phyloP scores from a whole-genome alignment of 2,797 vertebrate genomes.

The Neoniphon sammara region DNA sequence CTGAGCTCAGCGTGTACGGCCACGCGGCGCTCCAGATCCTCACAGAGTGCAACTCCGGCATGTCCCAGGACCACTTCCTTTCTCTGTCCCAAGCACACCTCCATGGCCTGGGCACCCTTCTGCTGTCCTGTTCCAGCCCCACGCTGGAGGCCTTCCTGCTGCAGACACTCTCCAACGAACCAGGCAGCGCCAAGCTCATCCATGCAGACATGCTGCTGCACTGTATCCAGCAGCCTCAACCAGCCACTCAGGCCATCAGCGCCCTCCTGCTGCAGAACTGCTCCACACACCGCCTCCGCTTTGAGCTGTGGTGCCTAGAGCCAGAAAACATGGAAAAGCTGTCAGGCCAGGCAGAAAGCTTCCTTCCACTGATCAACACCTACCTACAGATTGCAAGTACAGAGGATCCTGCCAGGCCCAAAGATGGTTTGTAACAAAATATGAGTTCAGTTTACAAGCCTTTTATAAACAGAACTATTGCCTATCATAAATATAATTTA shows the following conservation, averaged over 20 bases:
- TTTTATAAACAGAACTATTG: neutral
- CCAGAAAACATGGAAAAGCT: conserved; percentile 68
- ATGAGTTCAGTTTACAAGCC: neutral
- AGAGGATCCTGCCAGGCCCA: conserved; percentile 76
- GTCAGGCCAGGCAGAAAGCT: conserved; percentile 67
- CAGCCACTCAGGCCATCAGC: conserved; percentile 69
- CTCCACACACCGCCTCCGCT: conserved; percentile 86
- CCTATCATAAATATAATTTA: neutral
- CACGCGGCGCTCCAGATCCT: conserved; percentile 85
- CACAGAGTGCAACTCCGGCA: conserved; percentile 66
- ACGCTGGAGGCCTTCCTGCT: conserved; percentile 85
- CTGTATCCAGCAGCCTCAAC: conserved; percentile 81
- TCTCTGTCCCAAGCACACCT: conserved; percentile 84
- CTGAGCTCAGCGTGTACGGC: conserved; percentile 85
- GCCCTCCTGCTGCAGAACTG: conserved; percentile 84
- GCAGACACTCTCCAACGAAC: conserved; percentile 81
- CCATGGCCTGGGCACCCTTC: conserved; percentile 83
- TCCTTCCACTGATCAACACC: conserved; percentile 82
- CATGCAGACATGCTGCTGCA: conserved; percentile 80
- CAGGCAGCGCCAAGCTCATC: conserved; percentile 79
- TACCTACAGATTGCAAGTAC: conserved; percentile 81
- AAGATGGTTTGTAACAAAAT: conserved; percentile 79
- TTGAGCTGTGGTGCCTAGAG: conserved; percentile 90
- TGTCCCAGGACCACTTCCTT: conserved; percentile 59
- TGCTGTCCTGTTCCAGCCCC: conserved; percentile 81